phyloP scores from a whole-genome alignment of 1,140 invertebrate genomes.

The Pogonognathellus flavescens region DNA sequence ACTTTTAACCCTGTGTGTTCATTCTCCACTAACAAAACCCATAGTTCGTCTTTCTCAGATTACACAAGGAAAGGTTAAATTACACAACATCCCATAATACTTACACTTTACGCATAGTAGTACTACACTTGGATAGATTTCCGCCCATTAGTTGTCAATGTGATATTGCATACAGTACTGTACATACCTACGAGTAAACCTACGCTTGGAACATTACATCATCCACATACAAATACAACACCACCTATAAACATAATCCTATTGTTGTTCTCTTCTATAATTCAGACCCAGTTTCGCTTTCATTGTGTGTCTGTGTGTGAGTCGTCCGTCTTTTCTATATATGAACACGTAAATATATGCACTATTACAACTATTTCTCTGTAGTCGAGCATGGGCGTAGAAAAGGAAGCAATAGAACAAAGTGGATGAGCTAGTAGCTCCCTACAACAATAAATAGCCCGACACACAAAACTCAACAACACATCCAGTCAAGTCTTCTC shows the following conservation, averaged over 20 bases:
- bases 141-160: conserved; percentile 7
- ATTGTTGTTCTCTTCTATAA: conserved; percentile 38
- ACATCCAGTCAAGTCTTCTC: neutral
- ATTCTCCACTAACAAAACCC: neutral
- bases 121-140: neutral
- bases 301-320: conserved; percentile 10
- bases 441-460: neutral
- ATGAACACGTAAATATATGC: neutral
- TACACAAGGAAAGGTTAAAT: conserved; percentile 30
- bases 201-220: neutral
- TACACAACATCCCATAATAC: neutral
- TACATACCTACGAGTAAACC: too few relatives aligned
- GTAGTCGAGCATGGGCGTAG: conserved; percentile 31
- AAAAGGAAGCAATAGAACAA: conserved; percentile 50
- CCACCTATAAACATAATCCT: conserved; percentile 15
- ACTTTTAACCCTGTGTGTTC: too few relatives aligned
- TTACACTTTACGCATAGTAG: neutral
- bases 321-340: neutral
- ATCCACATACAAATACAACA: neutral
- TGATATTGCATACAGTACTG: neutral
- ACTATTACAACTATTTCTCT: neutral
- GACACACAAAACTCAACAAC: neutral
- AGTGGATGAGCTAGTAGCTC: conserved; percentile 2
- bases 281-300: conserved; percentile 27
- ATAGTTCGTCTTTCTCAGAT: conserved; percentile 4